Evolutionary conservation across 2,797 vertebrate genomes (phyloP), one percentile per base, ranked within the genome.

Genomic region (Neopelma chrysocephalum): DNA sequence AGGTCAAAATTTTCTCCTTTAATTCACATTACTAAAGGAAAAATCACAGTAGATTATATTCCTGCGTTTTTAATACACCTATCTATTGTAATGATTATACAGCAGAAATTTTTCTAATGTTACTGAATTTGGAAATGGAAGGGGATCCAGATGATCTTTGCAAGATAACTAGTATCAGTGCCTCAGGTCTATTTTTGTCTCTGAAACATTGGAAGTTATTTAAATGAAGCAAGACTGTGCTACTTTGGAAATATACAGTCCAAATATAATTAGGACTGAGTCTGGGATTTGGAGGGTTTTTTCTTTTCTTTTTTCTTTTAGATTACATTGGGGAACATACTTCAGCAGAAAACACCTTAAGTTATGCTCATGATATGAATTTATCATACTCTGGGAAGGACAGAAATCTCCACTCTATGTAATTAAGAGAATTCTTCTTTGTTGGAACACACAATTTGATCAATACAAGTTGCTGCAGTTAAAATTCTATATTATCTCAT

Each of bases 401-500:
- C 3, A 38, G 17, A 95, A 69, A 11, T 36, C 19, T 2, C 12
- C 36, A 48, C 11, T 89, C 5, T 58, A 7, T 51, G n/a, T 17
- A 82, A 60, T 77, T 71, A 89, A 87, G 50, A 82, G n/a, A 61
- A 5, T 29, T 81, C 50, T 89, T 64, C 16, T 93, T 69, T 70
- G 78, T 58, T 9, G 21, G 31, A 88, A 85, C 25, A 80, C 12
- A 50, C 6, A 65, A 68, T 85, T 86, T 96, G 36, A 31, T 64
- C 10, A 29, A 87, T 92, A 75, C 50, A 91, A 92, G 45, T 77
- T 40, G 23, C 11, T 68, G 64, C 27, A 60, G 25, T 68, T 90
- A 92, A 94, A 95, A 84, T 72, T 69, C n/a, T 92, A 12, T 73
- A 72, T 66, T 89, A 56, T 62, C n/a, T 58, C 10, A 72, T 53